Evolutionary conservation across 2,888 invertebrate species (phyloP).

Genomic region (Ormyrus pomaceus): DNA sequence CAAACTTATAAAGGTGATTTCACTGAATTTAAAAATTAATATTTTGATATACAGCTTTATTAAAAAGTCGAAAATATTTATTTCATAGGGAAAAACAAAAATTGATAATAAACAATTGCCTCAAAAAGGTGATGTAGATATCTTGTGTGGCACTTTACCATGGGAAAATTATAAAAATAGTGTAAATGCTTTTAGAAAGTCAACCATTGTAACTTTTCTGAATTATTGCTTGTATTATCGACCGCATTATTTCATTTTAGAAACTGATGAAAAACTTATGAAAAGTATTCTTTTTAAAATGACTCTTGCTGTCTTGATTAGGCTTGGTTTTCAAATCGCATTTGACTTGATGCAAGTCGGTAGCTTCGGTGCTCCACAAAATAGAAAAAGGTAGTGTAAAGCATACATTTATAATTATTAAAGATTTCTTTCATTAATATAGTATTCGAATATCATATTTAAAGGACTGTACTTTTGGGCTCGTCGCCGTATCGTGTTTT

Average conservation of each 20-base stretch:
- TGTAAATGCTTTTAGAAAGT: conserved; percentile 91
- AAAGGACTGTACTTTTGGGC: conserved; percentile 84
- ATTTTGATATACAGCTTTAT: too few relatives aligned
- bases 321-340: conserved; percentile 92
- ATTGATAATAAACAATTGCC: conserved; percentile 76
- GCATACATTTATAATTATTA: too few relatives aligned
- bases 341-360: conserved; percentile 91
- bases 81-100: neutral
- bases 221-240: conserved; percentile 91
- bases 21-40: neutral
- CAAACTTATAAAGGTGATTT: conserved; percentile 80
- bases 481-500: conserved; percentile 87
- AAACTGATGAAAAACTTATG: conserved; percentile 91
- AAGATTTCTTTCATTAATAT: too few relatives aligned
- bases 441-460: neutral
- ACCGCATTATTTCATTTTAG: conserved; percentile 88
- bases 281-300: conserved; percentile 87
- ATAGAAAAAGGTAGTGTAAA: conserved; percentile 79
- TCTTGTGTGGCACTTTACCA: conserved; percentile 90
- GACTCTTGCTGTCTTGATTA: conserved; percentile 84
- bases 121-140: conserved; percentile 86
- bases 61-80: neutral
- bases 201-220: conserved; percentile 87
- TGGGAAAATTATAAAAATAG: conserved; percentile 93
- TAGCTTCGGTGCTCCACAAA: conserved; percentile 90